These are phyloP conservation scores for Galeopsomyia nigrocyanea DNA, from an alignment of 2,888 invertebrate genomes.

Conservation along the genomic window DNA sequence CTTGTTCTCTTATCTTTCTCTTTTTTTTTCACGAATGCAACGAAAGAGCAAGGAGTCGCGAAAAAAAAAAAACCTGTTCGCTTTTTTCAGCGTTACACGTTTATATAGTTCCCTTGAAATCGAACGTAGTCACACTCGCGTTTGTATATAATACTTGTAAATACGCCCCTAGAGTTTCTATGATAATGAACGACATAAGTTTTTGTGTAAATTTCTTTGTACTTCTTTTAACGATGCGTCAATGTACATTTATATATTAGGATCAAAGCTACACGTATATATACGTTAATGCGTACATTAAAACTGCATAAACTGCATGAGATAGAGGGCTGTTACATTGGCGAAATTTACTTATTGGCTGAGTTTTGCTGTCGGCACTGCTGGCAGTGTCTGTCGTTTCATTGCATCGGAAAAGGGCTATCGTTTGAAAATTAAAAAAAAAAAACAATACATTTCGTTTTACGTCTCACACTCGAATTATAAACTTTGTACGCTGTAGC, in stretches of 20 bases:
- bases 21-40: slow-evolving; percentile 28
- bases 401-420: slow-evolving; percentile 6
- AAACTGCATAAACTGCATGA: slow-evolving; percentile 23
- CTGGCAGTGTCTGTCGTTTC: slow-evolving; percentile 59
- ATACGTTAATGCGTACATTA: neutral
- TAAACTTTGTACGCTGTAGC: too few relatives aligned
- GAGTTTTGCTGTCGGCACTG: slow-evolving; percentile 57
- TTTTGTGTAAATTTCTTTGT: slow-evolving; percentile 66
- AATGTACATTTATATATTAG: slow-evolving; percentile 48
- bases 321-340: slow-evolving; percentile 37
- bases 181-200: slow-evolving; percentile 59
- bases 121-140: slow-evolving; percentile 50
- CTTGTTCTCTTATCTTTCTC: neutral
- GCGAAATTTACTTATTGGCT: slow-evolving; percentile 26
- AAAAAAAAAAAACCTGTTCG: slow-evolving; percentile 12
- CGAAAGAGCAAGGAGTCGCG: neutral
- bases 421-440: neutral
- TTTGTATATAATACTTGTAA: slow-evolving; percentile 65
- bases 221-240: slow-evolving; percentile 57
- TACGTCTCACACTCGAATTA: too few relatives aligned
- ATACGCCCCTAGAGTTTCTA: slow-evolving; percentile 63
- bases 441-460: too few relatives aligned
- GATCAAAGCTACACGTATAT: neutral
- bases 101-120: slow-evolving; percentile 61
- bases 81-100: slow-evolving; percentile 56